phyloP scores from a whole-genome alignment of 2,888 invertebrate genomes.

The Drosophila nigritarsus region DNA sequence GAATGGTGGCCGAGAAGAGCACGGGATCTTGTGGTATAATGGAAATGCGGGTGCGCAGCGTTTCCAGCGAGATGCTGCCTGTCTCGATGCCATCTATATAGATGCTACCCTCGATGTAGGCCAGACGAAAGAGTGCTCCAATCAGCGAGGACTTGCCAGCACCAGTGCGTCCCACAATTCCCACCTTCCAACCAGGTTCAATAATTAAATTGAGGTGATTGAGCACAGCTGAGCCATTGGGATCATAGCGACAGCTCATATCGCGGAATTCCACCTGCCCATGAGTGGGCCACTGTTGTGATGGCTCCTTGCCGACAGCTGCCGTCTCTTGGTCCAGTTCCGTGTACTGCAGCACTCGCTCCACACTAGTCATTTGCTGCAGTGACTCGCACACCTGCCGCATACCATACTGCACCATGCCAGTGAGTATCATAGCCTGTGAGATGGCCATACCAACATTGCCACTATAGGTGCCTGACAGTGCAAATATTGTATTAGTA shows the following conservation, averaged over 20 bases:
- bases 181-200: conserved; percentile 89
- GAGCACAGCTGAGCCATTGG: conserved; percentile 88
- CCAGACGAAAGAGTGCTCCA: conserved; percentile 91
- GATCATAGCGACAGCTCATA: conserved; percentile 87
- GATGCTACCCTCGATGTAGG: conserved; percentile 89
- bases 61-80: conserved; percentile 85
- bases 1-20: conserved; percentile 87
- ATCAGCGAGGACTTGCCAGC: conserved; percentile 93
- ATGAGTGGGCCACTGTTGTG: conserved; percentile 89
- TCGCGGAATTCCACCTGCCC: conserved; percentile 87
- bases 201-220: conserved; percentile 90
- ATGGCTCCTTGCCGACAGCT: conserved; percentile 85
- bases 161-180: conserved; percentile 93
- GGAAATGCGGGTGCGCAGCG: conserved; percentile 86
- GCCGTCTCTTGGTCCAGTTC: conserved; percentile 87
- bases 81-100: conserved; percentile 90
- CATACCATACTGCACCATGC: conserved; percentile 90
- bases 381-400: conserved; percentile 89
- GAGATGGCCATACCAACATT: conserved; percentile 90
- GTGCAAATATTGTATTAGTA: not conserved
- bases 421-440: conserved; percentile 89
- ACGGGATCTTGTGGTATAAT: conserved; percentile 87
- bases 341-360: conserved; percentile 90
- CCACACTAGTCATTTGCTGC: conserved; percentile 90
- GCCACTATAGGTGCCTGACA: conserved; percentile 87